Conservation (phyloP, 1,140 invertebrate species). For the Oncopeltus fasciatus region DNA sequence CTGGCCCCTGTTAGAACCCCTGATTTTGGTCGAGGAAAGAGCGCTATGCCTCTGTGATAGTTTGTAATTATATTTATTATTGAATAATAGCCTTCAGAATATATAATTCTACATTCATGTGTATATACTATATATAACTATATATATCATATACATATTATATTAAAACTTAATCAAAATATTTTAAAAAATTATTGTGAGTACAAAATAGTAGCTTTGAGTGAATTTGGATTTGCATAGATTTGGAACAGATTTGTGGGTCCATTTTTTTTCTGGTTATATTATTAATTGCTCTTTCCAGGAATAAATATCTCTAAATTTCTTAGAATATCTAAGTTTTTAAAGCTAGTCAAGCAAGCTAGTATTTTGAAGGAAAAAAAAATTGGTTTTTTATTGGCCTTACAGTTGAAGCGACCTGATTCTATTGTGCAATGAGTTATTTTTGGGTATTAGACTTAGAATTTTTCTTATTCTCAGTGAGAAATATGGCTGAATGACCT, state of each 20-base stretch:
- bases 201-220: neutral
- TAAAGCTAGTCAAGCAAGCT: too few relatives aligned
- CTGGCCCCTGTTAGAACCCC: neutral
- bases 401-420: too few relatives aligned
- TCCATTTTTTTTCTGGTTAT: neutral
- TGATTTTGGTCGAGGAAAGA: conserved; percentile 5
- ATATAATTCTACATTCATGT: neutral
- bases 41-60: conserved; percentile 9
- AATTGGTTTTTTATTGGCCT: too few relatives aligned
- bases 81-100: neutral
- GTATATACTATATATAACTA: neutral
- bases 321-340: too few relatives aligned
- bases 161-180: neutral
- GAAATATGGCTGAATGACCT: too few relatives aligned
- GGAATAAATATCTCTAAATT: too few relatives aligned
- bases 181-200: neutral
- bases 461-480: too few relatives aligned
- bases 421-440: too few relatives aligned
- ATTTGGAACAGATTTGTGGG: neutral
- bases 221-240: neutral
- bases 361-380: too few relatives aligned
- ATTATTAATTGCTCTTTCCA: too few relatives aligned
- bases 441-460: too few relatives aligned
- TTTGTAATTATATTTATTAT: neutral
- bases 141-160: neutral